phyloP scores from a whole-genome alignment of 1,140 invertebrate species.

The Ditylenchus dipsaci region DNA sequence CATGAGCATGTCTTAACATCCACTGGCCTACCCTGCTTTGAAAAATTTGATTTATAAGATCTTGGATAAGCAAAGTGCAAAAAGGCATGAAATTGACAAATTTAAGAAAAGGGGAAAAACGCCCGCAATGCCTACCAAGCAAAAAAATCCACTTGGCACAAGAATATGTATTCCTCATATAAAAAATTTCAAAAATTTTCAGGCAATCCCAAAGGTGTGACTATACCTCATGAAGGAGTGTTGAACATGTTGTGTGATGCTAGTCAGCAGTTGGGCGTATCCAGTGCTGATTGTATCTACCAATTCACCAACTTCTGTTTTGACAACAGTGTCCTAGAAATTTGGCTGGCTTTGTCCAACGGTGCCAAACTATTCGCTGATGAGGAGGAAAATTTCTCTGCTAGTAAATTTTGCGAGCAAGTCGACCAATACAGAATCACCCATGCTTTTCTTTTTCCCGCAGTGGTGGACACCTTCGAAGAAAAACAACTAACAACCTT shows the following conservation, averaged over 20 bases:
- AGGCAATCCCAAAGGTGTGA: slow-evolving; percentile 30
- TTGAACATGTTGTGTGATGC: slow-evolving; percentile 27
- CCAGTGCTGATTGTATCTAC: slow-evolving; percentile 7
- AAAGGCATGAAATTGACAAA: too few relatives aligned
- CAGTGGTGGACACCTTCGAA: slow-evolving; percentile 26
- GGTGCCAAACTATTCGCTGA: slow-evolving; percentile 28
- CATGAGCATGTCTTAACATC: too few relatives aligned
- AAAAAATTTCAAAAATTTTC: slow-evolving; percentile 5
- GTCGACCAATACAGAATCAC: slow-evolving; percentile 20
- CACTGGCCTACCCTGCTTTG: too few relatives aligned
- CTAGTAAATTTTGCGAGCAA: slow-evolving; percentile 16
- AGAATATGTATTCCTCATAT: too few relatives aligned
- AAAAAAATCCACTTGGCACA: too few relatives aligned
- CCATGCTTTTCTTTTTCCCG: slow-evolving; percentile 34
- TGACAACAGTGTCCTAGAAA: slow-evolving; percentile 31
- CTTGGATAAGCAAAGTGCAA: too few relatives aligned
- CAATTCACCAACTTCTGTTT: slow-evolving; percentile 39
- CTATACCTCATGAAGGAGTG: slow-evolving; percentile 12
- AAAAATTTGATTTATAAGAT: too few relatives aligned
- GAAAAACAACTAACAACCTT: slow-evolving; percentile 21
- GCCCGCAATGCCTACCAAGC: too few relatives aligned
- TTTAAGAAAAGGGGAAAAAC: too few relatives aligned
- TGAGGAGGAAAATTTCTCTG: slow-evolving; percentile 9
- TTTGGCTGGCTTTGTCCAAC: slow-evolving; percentile 21
- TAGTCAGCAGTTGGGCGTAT: slow-evolving; percentile 3